A percentile compares a stretch with the other conserved stretches of the same genome.
These are phyloP conservation scores for Subacronicta megacephala DNA, from an alignment of 2,888 invertebrate species.

Conservation along the genomic window DNA sequence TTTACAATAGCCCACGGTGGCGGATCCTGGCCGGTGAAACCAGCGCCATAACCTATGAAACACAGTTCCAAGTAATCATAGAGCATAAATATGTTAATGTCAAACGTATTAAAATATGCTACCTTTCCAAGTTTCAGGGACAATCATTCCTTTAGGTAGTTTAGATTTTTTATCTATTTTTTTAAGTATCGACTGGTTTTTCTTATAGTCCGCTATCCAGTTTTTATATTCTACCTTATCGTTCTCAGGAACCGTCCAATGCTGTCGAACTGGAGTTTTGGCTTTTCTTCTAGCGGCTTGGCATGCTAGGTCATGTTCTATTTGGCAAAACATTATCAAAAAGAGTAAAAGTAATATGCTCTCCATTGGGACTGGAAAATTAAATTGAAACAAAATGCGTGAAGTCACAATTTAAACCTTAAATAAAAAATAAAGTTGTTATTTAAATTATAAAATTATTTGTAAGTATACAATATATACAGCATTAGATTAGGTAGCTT, in stretches of 20 bases:
- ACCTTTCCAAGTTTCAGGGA: slow-evolving; percentile 3
- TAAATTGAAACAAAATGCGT: no score
- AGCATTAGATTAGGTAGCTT: no score
- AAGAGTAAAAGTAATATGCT: background rate
- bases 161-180: background rate
- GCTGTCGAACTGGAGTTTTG: no score
- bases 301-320: background rate
- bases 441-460: no score
- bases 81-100: no score
- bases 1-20: slow-evolving; percentile 55
- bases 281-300: no score
- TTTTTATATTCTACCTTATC: background rate
- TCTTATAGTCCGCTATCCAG: background rate
- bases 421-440: no score
- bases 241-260: background rate
- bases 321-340: background rate
- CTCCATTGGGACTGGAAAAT: background rate
- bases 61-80: background rate
- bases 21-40: slow-evolving; percentile 34
- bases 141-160: background rate
- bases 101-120: background rate
- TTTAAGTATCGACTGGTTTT: background rate
- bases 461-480: no score
- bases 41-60: slow-evolving; percentile 9
- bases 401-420: no score